Evolutionary conservation across 1,140 invertebrate genomes (phyloP).

Genomic region (Campoletis sonorensis): DNA sequence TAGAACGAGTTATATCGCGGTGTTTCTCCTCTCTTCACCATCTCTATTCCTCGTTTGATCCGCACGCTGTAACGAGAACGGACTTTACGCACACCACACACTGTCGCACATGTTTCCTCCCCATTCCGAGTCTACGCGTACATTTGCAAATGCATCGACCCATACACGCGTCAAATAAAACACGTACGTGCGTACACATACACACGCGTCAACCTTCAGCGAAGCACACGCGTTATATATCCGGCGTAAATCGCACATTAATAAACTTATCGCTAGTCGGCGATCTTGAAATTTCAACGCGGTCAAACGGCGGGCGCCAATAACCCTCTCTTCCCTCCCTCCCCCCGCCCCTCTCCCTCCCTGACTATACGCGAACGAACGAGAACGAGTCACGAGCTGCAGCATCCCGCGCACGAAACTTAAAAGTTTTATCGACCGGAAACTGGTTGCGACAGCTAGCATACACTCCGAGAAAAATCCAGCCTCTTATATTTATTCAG

Average conservation of each 20-base stretch:
- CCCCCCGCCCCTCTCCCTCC: too few relatives aligned
- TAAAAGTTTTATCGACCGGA: constrained; percentile 45
- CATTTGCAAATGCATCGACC: not conserved
- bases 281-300: constrained; percentile 59
- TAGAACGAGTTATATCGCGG: constrained; percentile 39
- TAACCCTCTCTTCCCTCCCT: too few relatives aligned
- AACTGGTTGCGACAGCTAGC: constrained; percentile 50
- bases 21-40: not conserved
- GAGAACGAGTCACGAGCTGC: constrained; percentile 41
- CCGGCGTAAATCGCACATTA: constrained; percentile 56
- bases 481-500: too few relatives aligned
- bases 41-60: constrained; percentile 5
- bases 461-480: too few relatives aligned
- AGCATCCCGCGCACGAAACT: constrained; percentile 38
- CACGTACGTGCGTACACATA: not conserved
- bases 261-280: constrained; percentile 53
- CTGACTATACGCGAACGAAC: constrained; percentile 29
- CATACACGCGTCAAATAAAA: constrained; percentile 8
- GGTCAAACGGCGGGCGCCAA: constrained; percentile 53
- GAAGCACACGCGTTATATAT: constrained; percentile 44
- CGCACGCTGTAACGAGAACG: constrained; percentile 21
- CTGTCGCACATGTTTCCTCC: not conserved
- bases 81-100: constrained; percentile 21
- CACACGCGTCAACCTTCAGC: not conserved
- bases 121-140: not conserved